Conservation (phyloP, 2,888 invertebrate genomes). For the Tipula unca region DNA sequence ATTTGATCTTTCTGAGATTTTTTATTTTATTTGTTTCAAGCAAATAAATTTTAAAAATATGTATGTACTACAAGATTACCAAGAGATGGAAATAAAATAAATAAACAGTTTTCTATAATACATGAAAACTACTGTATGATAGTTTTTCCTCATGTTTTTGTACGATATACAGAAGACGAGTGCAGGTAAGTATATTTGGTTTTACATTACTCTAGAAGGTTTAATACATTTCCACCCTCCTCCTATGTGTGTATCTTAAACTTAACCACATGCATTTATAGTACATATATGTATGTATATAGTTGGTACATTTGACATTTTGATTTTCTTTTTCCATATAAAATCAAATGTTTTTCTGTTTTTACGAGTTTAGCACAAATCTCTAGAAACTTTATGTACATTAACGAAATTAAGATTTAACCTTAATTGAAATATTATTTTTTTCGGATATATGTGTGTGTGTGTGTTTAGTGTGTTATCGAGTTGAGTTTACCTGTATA, state of each 20-base stretch:
- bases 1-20: neutral
- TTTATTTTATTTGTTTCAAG: neutral
- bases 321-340: neutral
- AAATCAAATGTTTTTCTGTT: neutral
- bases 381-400: neutral
- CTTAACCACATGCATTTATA: too few relatives aligned
- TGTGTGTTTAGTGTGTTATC: neutral
- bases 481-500: too few relatives aligned
- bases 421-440: neutral
- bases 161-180: neutral
- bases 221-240: neutral
- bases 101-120: neutral
- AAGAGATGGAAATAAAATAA: neutral
- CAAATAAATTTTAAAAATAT: neutral
- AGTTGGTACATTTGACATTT: neutral
- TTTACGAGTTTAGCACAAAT: neutral
- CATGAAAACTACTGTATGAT: neutral
- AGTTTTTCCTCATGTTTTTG: neutral
- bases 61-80: neutral
- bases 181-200: neutral
- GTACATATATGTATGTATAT: neutral
- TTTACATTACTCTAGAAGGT: neutral
- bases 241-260: neutral
- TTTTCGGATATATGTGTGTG: neutral
- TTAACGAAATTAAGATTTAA: conserved; percentile 8